phyloP scores from a whole-genome alignment of 2,113 vertebrate species.

The Takifugu flavidus region DNA sequence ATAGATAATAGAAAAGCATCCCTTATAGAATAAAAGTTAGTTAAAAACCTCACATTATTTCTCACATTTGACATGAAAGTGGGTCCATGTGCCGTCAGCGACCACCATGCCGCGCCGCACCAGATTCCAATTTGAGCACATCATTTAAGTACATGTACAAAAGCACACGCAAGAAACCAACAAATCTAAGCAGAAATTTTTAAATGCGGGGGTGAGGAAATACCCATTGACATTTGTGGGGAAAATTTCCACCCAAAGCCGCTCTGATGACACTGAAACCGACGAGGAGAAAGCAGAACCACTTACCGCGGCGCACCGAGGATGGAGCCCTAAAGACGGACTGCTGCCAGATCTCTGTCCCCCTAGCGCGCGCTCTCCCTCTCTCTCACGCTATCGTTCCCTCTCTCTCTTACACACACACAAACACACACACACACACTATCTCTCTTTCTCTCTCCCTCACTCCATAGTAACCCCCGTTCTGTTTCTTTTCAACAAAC shows the following conservation, averaged over 20 bases:
- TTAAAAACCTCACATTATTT: not conserved
- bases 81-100: not conserved
- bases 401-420: too few species aligned
- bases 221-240: not conserved
- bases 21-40: not conserved
- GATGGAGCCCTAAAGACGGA: not conserved
- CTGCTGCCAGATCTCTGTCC: not conserved
- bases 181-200: too few species aligned
- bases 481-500: conserved; percentile 23
- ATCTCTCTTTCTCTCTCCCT: not conserved
- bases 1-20: not conserved
- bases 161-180: too few species aligned
- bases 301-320: not conserved
- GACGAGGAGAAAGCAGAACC: not conserved
- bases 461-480: not conserved
- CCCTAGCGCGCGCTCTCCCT: not conserved
- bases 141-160: too few species aligned
- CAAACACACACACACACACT: too few species aligned
- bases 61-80: not conserved
- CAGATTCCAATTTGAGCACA: too few species aligned
- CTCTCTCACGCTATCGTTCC: not conserved
- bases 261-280: not conserved
- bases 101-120: too few species aligned
- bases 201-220: not conserved
- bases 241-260: not conserved